Base-by-base conservation (phyloP, 2,888 invertebrate species). In the Deroplatys truncata region DNA sequence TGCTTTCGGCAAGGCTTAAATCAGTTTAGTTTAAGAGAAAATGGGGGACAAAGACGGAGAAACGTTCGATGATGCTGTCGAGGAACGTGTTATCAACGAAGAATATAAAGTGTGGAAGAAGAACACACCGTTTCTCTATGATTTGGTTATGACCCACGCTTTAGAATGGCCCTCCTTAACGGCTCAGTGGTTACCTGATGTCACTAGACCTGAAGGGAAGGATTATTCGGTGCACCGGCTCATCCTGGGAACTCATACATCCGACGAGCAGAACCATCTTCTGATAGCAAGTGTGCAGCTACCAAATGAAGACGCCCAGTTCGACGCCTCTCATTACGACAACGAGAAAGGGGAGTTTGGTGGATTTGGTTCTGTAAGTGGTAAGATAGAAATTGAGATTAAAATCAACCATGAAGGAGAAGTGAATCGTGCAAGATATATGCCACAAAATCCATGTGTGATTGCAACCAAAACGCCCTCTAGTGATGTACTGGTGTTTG, bases 71-170 rank as follows among this genome's bases (percentile, higher is more conserved):
- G 98, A 98, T 94, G 98, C 98, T 0, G 98, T 99, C 72, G 99
- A 99, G 93, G 99, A 99, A 94, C 96, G 99, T 91, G 98, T 99
- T 90, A 99, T 99, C 91, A 99, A 99, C 93, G 99, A 99, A 93
- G 99, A 99, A 93, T 99, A 99, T 93, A 99, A 99, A 95, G 99
- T 99, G 94, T 99, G 99, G 99, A 99, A 99, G 94, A 99, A 99
- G 94, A 99, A 99, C 93, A 99, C 99, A 3, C 99, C 99, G 15
- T 99, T 99, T 93, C 94, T 99, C 88, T 99, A 99, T 93, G 98
- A 98, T 93, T 94, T 99, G 94, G 99, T 99, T 86, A 99, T 99
- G 99, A 99, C 99, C 92, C 99, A 99, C 94, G 99, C 99, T 88
- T 94, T 99, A 91, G 99, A 99, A 94, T 99, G 99, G 99, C 99